Evolutionary conservation across 2,888 invertebrate species (phyloP).

Genomic region (Chrysodeixis includens): DNA sequence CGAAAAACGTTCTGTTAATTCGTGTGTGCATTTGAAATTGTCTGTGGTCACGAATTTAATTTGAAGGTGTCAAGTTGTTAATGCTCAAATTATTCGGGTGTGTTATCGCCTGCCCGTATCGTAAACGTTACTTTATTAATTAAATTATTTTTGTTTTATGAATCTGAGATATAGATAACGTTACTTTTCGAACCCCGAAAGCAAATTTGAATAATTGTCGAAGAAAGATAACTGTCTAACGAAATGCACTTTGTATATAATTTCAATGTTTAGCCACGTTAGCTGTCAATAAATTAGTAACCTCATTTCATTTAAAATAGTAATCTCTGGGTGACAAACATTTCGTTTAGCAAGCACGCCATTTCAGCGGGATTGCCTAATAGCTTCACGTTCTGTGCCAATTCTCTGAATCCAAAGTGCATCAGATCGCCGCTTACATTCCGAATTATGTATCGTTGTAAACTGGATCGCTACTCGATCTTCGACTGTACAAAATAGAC

Average conservation of each 20-base stretch:
- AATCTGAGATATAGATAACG: neutral
- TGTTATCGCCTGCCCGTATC: conserved; percentile 41
- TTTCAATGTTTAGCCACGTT: too few relatives aligned
- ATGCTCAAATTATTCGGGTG: conserved; percentile 62
- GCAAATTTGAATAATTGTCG: neutral
- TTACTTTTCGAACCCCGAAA: neutral
- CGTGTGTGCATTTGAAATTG: conserved; percentile 71
- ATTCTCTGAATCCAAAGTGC: conserved; percentile 72
- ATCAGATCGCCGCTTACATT: conserved; percentile 74
- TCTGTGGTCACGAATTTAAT: conserved; percentile 78
- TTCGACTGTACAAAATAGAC: conserved; percentile 47
- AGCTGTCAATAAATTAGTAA: neutral
- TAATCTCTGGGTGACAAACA: conserved; percentile 39
- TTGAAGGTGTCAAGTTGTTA: conserved; percentile 74
- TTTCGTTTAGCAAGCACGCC: conserved; percentile 35
- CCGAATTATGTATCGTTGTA: conserved; percentile 70
- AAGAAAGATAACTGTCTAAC: neutral
- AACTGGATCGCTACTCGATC: conserved; percentile 71
- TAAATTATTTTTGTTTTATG: conserved; percentile 18
- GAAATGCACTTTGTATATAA: neutral
- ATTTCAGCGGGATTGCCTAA: conserved; percentile 67
- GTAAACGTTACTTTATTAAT: conserved; percentile 43
- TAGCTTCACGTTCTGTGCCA: conserved; percentile 69
- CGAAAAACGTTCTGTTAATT: conserved; percentile 67
- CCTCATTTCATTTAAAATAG: neutral